Evolutionary conservation across 2,113 vertebrate species (phyloP), one percentile per base, ranked within the genome.

Genomic region (Dryoscopus gambensis): DNA sequence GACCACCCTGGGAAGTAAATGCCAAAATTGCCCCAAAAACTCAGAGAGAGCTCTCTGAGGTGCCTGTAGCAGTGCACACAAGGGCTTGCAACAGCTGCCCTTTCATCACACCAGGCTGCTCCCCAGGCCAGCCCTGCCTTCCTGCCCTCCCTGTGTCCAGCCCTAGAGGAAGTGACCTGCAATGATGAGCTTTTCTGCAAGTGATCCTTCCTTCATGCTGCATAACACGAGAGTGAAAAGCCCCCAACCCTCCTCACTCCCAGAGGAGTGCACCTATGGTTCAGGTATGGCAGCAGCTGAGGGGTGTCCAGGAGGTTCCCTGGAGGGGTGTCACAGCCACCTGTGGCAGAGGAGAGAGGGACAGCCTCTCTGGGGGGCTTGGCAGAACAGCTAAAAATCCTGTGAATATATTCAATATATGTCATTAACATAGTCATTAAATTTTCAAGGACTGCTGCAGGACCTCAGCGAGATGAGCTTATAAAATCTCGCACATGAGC

Each of bases 61-160:
- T 33, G 4, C 3, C 2, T 15, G 37, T 9, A 46, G 24, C 27
- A 52, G 37, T 4, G 3, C 52, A 55, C 70, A 39, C 3, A 18
- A 59, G 31, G 25, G 16, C 35, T 94, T 94, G 78, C 87, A 74
- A 88, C 76, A 90, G 24, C 67, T 91, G 46, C 30, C 25, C 28
- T 95, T 97, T 88, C 96, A 68, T 60, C 92, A 89, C 21, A 23
- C 18, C 35, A 73, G 46, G 35, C 77, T 78, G 25, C 17, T n/a
- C n/a, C 13, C 9, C 0, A 3, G 68, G 49, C 13, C 46, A 79
- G 57, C 27, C n/a, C 71, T 69, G 56, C 57, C 68, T 86, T 93
- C 67, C 42, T 81, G 74, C 47, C 80, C 14, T 5, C 50, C 19
- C 33, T 7, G 4, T 23, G 25, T 47, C 55, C 7, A 9, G 63